These are phyloP conservation scores for Rhingia rostrata DNA, from an alignment of 2,888 invertebrate genomes.

Conservation along the genomic window DNA sequence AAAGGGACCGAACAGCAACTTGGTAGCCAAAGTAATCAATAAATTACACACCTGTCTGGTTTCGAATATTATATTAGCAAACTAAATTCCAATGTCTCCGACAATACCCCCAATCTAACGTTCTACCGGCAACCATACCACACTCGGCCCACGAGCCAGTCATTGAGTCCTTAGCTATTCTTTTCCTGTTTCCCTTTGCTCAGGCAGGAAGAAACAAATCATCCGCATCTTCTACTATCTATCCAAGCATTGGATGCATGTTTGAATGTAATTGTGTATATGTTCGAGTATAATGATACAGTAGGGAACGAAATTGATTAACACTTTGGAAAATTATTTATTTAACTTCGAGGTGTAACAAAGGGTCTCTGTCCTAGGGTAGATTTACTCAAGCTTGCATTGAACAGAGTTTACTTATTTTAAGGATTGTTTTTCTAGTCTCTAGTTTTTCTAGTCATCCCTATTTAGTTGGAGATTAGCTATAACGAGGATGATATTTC, in stretches of 20 bases:
- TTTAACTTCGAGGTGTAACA: too few relatives aligned
- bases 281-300: background rate
- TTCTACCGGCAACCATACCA: background rate
- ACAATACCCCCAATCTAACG: slow-evolving; percentile 12
- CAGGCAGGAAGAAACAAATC: slow-evolving; percentile 58
- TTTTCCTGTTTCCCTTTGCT: slow-evolving; percentile 54
- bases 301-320: background rate
- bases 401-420: too few relatives aligned
- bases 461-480: too few relatives aligned
- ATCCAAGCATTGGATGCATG: slow-evolving; percentile 34
- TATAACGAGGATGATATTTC: too few relatives aligned
- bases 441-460: too few relatives aligned
- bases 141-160: slow-evolving; percentile 27
- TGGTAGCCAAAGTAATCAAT: slow-evolving; percentile 79
- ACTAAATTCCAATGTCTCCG: slow-evolving; percentile 56
- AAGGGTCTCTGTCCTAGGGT: too few relatives aligned
- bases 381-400: too few relatives aligned
- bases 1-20: slow-evolving; percentile 57
- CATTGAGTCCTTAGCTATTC: slow-evolving; percentile 63
- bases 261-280: background rate
- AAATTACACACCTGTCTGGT: slow-evolving; percentile 82
- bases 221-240: slow-evolving; percentile 45
- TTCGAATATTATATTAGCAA: slow-evolving; percentile 77
- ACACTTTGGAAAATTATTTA: background rate
- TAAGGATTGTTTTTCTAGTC: too few relatives aligned